Evolutionary conservation across 1,140 invertebrate genomes (phyloP).

Genomic region (Sweltsa coloradensis): DNA sequence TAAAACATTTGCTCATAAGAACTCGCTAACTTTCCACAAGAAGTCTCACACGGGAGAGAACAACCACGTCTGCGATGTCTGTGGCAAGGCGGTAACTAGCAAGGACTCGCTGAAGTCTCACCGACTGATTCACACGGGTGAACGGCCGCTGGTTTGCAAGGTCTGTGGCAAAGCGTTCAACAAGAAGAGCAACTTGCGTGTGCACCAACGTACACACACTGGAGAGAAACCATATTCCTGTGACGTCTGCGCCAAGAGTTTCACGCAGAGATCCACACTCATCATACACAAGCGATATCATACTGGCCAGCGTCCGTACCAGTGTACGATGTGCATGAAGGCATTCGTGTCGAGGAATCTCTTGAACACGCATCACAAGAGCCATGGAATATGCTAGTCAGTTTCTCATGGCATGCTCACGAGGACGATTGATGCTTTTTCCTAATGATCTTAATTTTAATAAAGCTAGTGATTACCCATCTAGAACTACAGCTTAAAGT

Average conservation of each 20-base stretch:
- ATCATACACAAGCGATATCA: slow-evolving; percentile 41
- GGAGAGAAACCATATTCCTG: slow-evolving; percentile 37
- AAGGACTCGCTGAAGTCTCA: slow-evolving; percentile 7
- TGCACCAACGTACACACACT: slow-evolving; percentile 30
- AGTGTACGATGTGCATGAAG: slow-evolving; percentile 34
- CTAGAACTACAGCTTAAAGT: no score
- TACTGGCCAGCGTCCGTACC: slow-evolving; percentile 63
- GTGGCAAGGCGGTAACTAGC: slow-evolving; percentile 29
- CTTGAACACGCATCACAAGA: slow-evolving; percentile 22
- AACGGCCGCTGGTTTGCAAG: not conserved
- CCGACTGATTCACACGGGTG: not conserved
- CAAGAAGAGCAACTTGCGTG: slow-evolving; percentile 14
- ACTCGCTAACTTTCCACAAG: slow-evolving; percentile 2
- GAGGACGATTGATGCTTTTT: no score
- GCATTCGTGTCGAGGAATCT: slow-evolving; percentile 21
- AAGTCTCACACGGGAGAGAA: slow-evolving; percentile 45
- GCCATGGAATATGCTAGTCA: no score
- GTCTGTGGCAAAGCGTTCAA: slow-evolving; percentile 7
- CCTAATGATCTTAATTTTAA: no score
- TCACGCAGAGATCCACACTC: slow-evolving; percentile 42
- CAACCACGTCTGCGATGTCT: slow-evolving; percentile 52
- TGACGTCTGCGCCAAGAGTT: slow-evolving; percentile 54
- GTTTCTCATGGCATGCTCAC: no score
- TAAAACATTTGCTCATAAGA: not conserved
- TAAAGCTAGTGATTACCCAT: no score